Base-by-base conservation (phyloP, 2,888 invertebrate species). In the Cetonia aurata region DNA sequence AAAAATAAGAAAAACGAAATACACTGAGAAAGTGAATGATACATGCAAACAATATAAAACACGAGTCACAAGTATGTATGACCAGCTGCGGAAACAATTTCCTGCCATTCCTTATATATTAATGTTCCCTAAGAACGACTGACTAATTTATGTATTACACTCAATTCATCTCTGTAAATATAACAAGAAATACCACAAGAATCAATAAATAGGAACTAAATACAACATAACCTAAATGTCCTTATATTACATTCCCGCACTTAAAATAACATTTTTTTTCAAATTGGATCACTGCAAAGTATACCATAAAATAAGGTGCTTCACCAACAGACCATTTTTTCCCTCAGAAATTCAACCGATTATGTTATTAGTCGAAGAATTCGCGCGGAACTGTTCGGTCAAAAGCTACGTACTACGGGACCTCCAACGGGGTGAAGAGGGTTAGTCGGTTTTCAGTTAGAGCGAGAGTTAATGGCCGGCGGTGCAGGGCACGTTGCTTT, bases 381-480 rank as follows among this genome's bases (percentile, higher is more conserved):
- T 60, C 48, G 50, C 57, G 50, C 44, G 60, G 62, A n/a, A 50
- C 37, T 69, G 37, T 69, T 41, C 50, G 12, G 37, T 15, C 46
- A 31, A 50, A 66, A 70, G 31, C 42, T 44, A 55, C 41, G 57
- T 65, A 31, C n/a, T n/a, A 13, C 33, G 56, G 66, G 48, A n/a
- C 48, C 69, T 53, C 44, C 57, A 17, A 56, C 48, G 62, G 65
- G 46, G 67, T 50, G 33, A 3, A 25, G 44, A 25, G 71, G 48
- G 48, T 55, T 44, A 15, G 72, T 68, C 55, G 62, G 52, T 53
- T 69, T 69, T 69, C 69, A 71, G 70, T 67, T 67, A 60, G 70
- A 60, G 57, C 56, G 57, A 57, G 73, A 74, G 75, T 73, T 75
- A 77, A 76, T 76, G 77, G 77, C 76, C 73, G 76, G 67, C 67